These are phyloP conservation scores for Melitaea cinxia DNA, from an alignment of 1,140 invertebrate species.

Conservation along the genomic window DNA sequence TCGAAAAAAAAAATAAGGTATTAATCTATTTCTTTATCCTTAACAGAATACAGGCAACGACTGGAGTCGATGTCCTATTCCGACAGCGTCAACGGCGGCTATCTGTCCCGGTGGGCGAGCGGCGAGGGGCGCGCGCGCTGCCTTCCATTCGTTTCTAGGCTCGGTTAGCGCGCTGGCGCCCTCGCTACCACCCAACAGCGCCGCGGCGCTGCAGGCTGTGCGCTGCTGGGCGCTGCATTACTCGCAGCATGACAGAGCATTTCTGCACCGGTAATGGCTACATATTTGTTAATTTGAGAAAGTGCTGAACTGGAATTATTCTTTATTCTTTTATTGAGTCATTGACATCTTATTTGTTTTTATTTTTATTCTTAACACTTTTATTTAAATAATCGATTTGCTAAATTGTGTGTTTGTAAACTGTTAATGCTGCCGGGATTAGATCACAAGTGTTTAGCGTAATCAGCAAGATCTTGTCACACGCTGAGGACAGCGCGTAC, in stretches of 20 bases:
- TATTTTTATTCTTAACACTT: no score
- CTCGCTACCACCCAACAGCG: constrained; percentile 92
- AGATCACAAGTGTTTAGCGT: constrained; percentile 97
- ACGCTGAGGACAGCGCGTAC: constrained; percentile 90
- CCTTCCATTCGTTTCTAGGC: constrained; percentile 94
- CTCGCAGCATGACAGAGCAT: constrained; percentile 93
- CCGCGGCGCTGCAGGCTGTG: constrained; percentile 95
- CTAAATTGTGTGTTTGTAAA: constrained; percentile 28
- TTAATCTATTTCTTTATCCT: not conserved
- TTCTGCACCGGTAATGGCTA: constrained; percentile 89
- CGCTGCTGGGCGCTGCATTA: constrained; percentile 96
- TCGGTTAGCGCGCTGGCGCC: constrained; percentile 96
- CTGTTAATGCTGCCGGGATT: constrained; percentile 58
- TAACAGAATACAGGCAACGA: constrained; percentile 42
- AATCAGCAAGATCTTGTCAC: constrained; percentile 97
- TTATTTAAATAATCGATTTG: not conserved
- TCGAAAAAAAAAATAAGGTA: not conserved
- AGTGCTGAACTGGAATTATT: no score
- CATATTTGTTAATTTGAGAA: no score
- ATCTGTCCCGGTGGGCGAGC: constrained; percentile 62
- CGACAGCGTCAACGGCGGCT: constrained; percentile 53
- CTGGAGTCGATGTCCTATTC: constrained; percentile 27
- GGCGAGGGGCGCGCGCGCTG: constrained; percentile 84
- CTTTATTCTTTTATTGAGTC: no score
- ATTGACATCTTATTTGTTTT: no score